These are phyloP conservation scores for Morone chrysops DNA, from an alignment of 2,113 vertebrate species.

Conservation along the genomic window DNA sequence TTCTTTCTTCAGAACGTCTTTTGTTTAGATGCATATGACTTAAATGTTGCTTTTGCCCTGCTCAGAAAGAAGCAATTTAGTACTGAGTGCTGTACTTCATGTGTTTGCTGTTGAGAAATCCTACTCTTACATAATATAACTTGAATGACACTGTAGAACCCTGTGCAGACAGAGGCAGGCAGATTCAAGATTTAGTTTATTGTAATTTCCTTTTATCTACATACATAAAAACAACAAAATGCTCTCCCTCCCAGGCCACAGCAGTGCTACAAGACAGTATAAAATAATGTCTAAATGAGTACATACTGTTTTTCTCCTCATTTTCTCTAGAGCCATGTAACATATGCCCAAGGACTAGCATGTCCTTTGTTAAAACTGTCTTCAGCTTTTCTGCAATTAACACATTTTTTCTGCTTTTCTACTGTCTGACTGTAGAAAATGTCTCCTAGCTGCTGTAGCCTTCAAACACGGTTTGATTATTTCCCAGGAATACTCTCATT, in stretches of 20 bases:
- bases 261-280: too few relatives aligned
- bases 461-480: neutral
- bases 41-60: neutral
- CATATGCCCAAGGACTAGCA: neutral
- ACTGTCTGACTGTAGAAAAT: neutral
- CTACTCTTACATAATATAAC: neutral
- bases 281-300: neutral
- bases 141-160: neutral
- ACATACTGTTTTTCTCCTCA: neutral
- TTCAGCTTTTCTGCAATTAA: neutral
- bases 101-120: neutral
- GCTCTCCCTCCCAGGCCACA: too few relatives aligned
- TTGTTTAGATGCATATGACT: conserved; percentile 27
- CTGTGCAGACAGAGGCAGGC: neutral
- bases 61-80: conserved; percentile 5
- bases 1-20: conserved; percentile 34
- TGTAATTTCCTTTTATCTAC: too few relatives aligned
- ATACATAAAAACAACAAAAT: too few relatives aligned
- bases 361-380: neutral
- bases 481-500: neutral
- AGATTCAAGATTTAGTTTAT: too few relatives aligned
- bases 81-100: neutral
- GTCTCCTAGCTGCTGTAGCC: neutral
- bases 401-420: neutral
- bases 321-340: neutral